Conservation (phyloP, 1,140 invertebrate species). For the Centruroides vittatus region DNA sequence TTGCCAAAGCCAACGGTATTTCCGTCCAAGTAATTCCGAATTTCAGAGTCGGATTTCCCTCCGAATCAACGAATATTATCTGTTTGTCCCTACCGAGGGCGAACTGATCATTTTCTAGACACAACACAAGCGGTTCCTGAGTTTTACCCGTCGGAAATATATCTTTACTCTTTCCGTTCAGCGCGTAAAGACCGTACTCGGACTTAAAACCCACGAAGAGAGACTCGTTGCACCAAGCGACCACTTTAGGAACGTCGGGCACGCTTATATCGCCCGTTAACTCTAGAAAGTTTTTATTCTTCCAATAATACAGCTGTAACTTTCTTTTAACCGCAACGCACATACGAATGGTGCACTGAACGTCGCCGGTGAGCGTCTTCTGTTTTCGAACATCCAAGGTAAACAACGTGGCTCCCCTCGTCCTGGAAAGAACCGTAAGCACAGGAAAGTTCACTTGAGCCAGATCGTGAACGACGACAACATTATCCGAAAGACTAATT, state of each 20-base stretch:
- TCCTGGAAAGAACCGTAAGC: too few species aligned
- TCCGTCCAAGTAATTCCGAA: slow-evolving; percentile 70
- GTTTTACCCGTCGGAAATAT: slow-evolving; percentile 69
- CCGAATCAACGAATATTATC: slow-evolving; percentile 59
- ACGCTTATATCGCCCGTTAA: slow-evolving; percentile 30
- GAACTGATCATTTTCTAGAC: slow-evolving; percentile 54
- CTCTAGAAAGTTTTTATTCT: slow-evolving; percentile 63
- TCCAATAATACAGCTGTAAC: slow-evolving; percentile 70
- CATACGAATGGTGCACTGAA: slow-evolving; percentile 55
- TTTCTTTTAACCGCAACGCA: slow-evolving; percentile 78
- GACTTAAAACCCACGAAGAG: slow-evolving; percentile 69
- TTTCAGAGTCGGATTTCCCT: slow-evolving; percentile 49
- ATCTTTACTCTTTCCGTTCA: slow-evolving; percentile 48
- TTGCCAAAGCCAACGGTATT: slow-evolving; percentile 56
- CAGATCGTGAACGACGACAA: too few species aligned
- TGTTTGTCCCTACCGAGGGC: slow-evolving; percentile 67
- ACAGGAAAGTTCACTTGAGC: too few species aligned
- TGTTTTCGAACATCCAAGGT: slow-evolving; percentile 28
- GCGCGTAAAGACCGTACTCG: slow-evolving; percentile 47
- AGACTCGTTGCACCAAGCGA: slow-evolving; percentile 69
- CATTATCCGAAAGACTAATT: too few species aligned
- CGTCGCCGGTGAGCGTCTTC: slow-evolving; percentile 49
- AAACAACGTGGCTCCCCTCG: too few species aligned
- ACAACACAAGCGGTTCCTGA: slow-evolving; percentile 64
- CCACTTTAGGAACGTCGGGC: slow-evolving; percentile 62